Evolutionary conservation across 2,797 vertebrate species (phyloP).

Genomic region (Clarias laeviceps): DNA sequence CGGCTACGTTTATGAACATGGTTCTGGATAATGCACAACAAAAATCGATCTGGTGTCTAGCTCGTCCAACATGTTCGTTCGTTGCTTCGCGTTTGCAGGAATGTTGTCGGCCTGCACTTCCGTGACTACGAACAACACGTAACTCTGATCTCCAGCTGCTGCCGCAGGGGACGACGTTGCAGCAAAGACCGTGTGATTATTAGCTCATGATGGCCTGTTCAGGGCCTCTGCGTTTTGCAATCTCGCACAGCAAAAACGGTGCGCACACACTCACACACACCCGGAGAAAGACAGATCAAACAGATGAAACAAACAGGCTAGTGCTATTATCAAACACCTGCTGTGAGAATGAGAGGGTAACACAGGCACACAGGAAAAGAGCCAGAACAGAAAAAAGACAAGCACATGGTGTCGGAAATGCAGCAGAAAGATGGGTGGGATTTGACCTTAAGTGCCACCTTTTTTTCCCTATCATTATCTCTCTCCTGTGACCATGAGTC

Average conservation of each 20-base stretch:
- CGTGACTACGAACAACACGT: neutral
- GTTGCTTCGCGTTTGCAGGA: neutral
- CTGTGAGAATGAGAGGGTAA: constrained; percentile 31
- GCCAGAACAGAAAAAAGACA: neutral
- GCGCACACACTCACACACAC: neutral
- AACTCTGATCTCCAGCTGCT: constrained; percentile 32
- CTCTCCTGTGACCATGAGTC: neutral
- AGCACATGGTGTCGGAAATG: constrained; percentile 2
- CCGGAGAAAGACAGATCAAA: constrained; percentile 21
- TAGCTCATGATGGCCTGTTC: constrained; percentile 24
- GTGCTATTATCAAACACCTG: constrained; percentile 45
- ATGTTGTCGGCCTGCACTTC: neutral
- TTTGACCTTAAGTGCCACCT: constrained; percentile 39
- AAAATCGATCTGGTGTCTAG: neutral
- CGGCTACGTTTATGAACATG: neutral
- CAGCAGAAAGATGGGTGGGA: constrained; percentile 25
- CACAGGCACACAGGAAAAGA: neutral
- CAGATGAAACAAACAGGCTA: constrained; percentile 55
- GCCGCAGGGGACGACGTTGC: neutral
- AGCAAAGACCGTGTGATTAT: constrained; percentile 47
- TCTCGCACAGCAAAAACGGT: constrained; percentile 18
- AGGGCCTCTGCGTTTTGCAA: constrained; percentile 34
- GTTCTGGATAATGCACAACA: neutral
- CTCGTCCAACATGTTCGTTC: neutral
- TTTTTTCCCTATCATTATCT: constrained; percentile 41